phyloP scores from a whole-genome alignment of 2,888 invertebrate genomes.

The Macropis europaea region DNA sequence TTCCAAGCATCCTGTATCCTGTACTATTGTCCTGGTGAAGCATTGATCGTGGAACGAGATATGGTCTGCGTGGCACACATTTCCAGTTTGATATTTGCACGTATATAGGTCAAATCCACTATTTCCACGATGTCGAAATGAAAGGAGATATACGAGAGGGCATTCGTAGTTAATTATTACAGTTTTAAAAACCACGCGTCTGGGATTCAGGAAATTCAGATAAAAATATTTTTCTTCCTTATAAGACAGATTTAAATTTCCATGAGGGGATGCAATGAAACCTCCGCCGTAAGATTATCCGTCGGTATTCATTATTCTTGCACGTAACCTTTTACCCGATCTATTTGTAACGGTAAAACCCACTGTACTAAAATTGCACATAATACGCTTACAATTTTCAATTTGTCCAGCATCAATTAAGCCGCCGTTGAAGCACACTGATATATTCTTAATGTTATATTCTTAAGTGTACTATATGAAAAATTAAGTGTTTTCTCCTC shows the following conservation, averaged over 20 bases:
- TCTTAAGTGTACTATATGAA: too few relatives aligned
- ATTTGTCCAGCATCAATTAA: too few relatives aligned
- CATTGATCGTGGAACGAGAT: constrained; percentile 16
- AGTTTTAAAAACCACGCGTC: too few relatives aligned
- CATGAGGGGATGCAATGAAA: not conserved
- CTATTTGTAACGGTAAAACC: not conserved
- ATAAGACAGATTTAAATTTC: not conserved
- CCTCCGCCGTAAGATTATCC: not conserved
- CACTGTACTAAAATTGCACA: not conserved
- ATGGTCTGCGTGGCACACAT: constrained; percentile 9
- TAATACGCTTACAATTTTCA: too few relatives aligned
- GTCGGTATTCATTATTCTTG: not conserved
- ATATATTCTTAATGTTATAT: too few relatives aligned
- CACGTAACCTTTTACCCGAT: not conserved
- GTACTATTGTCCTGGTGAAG: constrained; percentile 14
- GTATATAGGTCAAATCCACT: not conserved
- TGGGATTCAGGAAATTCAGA: too few relatives aligned
- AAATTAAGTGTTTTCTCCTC: too few relatives aligned
- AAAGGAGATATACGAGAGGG: not conserved
- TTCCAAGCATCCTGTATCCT: constrained; percentile 49
- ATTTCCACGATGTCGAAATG: not conserved
- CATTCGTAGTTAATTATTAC: too few relatives aligned
- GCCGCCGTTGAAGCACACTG: too few relatives aligned
- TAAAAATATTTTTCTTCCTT: too few relatives aligned
- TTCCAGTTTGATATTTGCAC: constrained; percentile 17